A percentile compares a stretch with the other conserved stretches of the same genome.
phyloP scores from a whole-genome alignment of 2,113 vertebrate genomes.

The Myodes glareolus region DNA sequence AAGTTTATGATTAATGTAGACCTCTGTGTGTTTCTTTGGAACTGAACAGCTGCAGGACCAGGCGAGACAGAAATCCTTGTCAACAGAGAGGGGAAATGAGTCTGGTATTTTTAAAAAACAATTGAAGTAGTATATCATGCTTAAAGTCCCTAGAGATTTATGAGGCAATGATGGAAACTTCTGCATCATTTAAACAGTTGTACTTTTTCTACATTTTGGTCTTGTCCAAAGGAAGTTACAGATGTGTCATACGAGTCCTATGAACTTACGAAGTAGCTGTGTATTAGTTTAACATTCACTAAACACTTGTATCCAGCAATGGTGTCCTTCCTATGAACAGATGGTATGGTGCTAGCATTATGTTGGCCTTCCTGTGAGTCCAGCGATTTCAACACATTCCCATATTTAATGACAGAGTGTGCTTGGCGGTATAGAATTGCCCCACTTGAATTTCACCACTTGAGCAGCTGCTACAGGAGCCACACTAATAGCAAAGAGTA shows the following conservation, averaged over 20 bases:
- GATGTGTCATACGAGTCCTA: not conserved
- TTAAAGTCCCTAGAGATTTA: not conserved
- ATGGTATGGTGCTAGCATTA: not conserved
- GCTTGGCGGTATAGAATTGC: not conserved
- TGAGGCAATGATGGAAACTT: not conserved
- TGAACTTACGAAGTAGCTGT: not conserved
- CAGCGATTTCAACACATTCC: not conserved
- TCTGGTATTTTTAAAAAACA: not conserved
- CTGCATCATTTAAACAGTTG: not conserved
- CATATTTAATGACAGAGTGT: not conserved
- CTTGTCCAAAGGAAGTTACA: slow-evolving; percentile 14
- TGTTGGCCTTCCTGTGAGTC: fast-evolving
- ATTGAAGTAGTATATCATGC: not conserved
- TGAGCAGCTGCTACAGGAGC: not conserved
- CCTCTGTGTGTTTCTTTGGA: no score
- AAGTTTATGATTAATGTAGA: no score
- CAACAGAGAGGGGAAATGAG: not conserved
- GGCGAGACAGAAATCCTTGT: no score
- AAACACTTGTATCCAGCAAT: not conserved
- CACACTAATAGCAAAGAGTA: not conserved
- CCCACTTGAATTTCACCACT: not conserved
- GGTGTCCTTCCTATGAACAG: not conserved
- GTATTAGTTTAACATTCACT: not conserved
- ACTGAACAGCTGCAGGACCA: no score
- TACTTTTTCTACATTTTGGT: not conserved